Base-by-base conservation (phyloP, 2,113 vertebrate species). In the Paratilapia polleni region DNA sequence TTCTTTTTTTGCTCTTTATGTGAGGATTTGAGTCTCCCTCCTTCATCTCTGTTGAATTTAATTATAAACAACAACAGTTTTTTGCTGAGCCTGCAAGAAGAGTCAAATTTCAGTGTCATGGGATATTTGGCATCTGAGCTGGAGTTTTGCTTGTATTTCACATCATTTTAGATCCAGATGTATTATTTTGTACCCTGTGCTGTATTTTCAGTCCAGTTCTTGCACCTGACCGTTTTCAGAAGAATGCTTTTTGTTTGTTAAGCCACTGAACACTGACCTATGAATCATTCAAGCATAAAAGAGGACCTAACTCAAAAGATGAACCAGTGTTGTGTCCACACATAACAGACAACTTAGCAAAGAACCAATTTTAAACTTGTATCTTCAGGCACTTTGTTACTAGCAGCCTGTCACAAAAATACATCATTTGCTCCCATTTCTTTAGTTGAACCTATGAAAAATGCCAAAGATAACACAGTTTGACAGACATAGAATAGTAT, bases 31-130 rank as follows among this genome's bases (percentile, higher is more conserved):
- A 76, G 26, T 75, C 56, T 20, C 59, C 19, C 49, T 31, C 20
- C 34, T 47, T 84, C 59, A 28, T 88, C 63, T 77, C 24, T 43
- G 68, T 68, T 64, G 22, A n/a, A 62, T 62, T 70, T 78, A 77
- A 68, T 78, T 76, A 57, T 28, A 28, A 81, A 83, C 20, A 49
- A 15, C n/a, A 17, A 57, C 78, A 74, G 75, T 61, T 68, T 47
- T 63, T 66, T 68, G 73, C n/a, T 49, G 36, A 78, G 49, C 31
- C 56, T 60, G 62, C 43, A 14, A 82, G 43, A 41, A 64, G 8
- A 43, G 17, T 64, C 60, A 12, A 2, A 17, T 13, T 41, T 57
- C 13, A 26, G 28, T 75, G 24, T 56, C 47, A 80, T 64, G 62
- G 61, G 61, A 20, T 17, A 64, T 20, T 0, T 20, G 26, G 58